Percentiles rank a stretch among this genome's conserved stretches.
Conservation (phyloP, 2,888 invertebrate species). For the Callosobruchus maculatus region DNA sequence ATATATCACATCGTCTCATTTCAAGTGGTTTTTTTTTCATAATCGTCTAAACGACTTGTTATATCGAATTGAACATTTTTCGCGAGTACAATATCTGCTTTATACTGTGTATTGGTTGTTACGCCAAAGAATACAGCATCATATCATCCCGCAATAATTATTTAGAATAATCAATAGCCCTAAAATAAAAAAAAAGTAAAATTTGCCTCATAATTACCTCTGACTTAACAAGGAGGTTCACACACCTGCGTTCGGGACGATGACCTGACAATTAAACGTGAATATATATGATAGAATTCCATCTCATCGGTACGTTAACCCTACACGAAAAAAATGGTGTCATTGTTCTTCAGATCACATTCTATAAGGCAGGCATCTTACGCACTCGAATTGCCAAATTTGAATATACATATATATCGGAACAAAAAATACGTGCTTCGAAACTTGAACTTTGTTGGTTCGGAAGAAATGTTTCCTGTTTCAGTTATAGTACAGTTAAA, state of each 20-base stretch:
- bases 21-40: no score
- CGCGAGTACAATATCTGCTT: no score
- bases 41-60: no score
- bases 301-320: background rate
- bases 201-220: background rate
- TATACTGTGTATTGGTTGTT: no score
- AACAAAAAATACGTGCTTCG: background rate
- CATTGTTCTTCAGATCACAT: background rate
- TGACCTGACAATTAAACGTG: background rate
- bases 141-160: no score
- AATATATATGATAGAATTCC: background rate
- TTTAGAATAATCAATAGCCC: no score
- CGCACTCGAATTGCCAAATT: background rate
- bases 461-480: background rate
- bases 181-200: no score
- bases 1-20: no score
- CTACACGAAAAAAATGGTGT: background rate
- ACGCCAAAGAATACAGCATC: no score
- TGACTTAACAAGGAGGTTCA: background rate
- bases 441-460: background rate
- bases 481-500: no score
- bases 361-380: background rate
- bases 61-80: no score
- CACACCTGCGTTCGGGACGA: background rate
- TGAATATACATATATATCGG: background rate